phyloP scores from a whole-genome alignment of 2,113 vertebrate genomes.

The Pseudorectes ferrugineus region DNA sequence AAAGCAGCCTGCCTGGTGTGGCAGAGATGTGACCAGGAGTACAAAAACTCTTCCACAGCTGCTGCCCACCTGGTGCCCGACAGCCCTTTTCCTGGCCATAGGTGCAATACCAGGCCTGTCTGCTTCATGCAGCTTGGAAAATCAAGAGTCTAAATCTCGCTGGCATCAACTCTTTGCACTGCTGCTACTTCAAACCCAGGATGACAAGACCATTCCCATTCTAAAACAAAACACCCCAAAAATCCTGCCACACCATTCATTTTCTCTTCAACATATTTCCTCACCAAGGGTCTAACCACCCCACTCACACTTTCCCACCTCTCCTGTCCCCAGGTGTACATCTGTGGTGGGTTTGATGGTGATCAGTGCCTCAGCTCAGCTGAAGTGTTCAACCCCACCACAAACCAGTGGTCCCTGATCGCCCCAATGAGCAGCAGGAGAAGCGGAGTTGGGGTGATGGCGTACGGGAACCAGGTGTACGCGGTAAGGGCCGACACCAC shows the following conservation, averaged over 20 bases:
- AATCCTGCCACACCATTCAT: neutral
- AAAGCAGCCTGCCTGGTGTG: neutral
- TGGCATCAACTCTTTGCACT: neutral
- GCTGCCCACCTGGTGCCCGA: neutral
- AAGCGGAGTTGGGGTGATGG: conserved; percentile 78
- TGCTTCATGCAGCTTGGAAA: neutral
- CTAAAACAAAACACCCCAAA: neutral
- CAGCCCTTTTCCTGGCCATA: neutral
- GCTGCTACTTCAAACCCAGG: neutral
- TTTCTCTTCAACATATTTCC: neutral
- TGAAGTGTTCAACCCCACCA: conserved; percentile 72
- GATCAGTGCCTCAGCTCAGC: conserved; percentile 76
- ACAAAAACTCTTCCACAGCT: neutral
- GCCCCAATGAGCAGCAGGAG: conserved; percentile 80
- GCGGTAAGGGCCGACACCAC: conserved; percentile 64
- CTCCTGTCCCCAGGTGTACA: conserved; percentile 77
- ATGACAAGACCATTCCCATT: neutral
- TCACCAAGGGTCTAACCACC: too few species aligned
- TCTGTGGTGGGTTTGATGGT: conserved; percentile 87
- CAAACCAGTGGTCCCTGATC: conserved; percentile 77
- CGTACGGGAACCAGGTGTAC: conserved; percentile 73
- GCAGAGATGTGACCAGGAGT: neutral
- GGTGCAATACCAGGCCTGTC: too few species aligned
- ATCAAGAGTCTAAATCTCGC: neutral
- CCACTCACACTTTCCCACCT: neutral